Percentiles rank a stretch among this genome's conserved stretches.
phyloP scores from a whole-genome alignment of 2,113 vertebrate genomes.

The Garra rufa region DNA sequence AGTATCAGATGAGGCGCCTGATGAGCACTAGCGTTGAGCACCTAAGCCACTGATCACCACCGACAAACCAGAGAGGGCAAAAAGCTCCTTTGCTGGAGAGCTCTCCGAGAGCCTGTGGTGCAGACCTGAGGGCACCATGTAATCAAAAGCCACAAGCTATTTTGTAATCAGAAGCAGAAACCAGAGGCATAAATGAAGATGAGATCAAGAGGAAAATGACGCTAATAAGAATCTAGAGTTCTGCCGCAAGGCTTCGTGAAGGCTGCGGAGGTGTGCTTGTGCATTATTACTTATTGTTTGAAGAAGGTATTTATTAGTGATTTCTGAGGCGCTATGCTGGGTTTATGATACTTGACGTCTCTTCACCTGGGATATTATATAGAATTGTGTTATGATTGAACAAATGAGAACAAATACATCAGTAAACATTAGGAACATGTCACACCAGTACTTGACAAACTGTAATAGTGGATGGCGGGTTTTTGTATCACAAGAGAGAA shows the following conservation, averaged over 20 bases:
- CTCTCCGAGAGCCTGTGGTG: slow-evolving; percentile 27
- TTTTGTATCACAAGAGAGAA: neutral
- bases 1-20: slow-evolving; percentile 58
- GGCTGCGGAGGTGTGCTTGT: slow-evolving; percentile 17
- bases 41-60: slow-evolving; percentile 58
- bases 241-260: slow-evolving; percentile 5
- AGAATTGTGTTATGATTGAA: neutral
- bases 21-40: slow-evolving; percentile 55
- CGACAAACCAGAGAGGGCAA: slow-evolving; percentile 44
- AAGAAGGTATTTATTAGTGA: neutral
- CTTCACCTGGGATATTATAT: neutral
- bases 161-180: slow-evolving; percentile 40
- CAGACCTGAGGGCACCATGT: slow-evolving; percentile 41
- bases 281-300: slow-evolving; percentile 4
- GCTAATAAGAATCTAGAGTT: slow-evolving; percentile 28
- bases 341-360: neutral
- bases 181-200: slow-evolving; percentile 42
- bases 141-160: slow-evolving; percentile 50
- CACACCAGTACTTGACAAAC: neutral
- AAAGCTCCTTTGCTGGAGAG: slow-evolving; percentile 26
- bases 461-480: neutral
- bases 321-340: neutral
- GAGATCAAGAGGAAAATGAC: slow-evolving; percentile 38
- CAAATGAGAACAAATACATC: neutral
- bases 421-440: neutral